phyloP scores from a whole-genome alignment of 2,888 invertebrate species.

The Dasypolia templi region DNA sequence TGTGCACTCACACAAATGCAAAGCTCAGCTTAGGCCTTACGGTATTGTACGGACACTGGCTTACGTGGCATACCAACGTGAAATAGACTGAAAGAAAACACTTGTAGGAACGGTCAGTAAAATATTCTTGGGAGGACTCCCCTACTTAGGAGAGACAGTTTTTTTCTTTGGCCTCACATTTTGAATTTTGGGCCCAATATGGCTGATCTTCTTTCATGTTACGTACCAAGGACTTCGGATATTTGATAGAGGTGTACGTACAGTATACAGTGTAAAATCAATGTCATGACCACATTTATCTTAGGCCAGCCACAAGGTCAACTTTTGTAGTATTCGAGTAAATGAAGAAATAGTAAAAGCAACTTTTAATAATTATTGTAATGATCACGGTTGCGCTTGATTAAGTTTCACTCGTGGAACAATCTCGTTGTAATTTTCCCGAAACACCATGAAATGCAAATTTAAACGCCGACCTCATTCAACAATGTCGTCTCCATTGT shows the following conservation, averaged over 20 bases:
- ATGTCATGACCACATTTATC: conserved; percentile 31
- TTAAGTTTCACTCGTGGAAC: conserved; percentile 56
- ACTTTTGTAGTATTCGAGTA: not conserved
- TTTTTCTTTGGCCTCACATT: no score
- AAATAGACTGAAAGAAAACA: no score
- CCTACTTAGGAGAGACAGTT: no score
- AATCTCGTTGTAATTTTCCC: conserved; percentile 45
- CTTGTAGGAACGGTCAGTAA: no score
- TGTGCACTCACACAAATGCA: no score
- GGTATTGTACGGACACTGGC: no score
- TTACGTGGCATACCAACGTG: no score
- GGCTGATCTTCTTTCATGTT: no score
- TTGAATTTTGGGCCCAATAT: no score
- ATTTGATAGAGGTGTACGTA: no score
- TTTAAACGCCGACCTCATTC: conserved; percentile 57
- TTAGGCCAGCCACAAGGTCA: conserved; percentile 2
- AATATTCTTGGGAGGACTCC: no score
- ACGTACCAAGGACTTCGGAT: conserved; percentile 22
- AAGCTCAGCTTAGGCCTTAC: no score
- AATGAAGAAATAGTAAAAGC: conserved; percentile 19
- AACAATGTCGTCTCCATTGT: conserved; percentile 43
- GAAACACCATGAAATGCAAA: conserved; percentile 55
- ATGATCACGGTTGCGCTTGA: conserved; percentile 31
- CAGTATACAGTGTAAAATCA: conserved; percentile 26
- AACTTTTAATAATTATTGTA: conserved; percentile 12